Base-by-base conservation (phyloP, 2,888 invertebrate species). In the Heliconius hortense region DNA sequence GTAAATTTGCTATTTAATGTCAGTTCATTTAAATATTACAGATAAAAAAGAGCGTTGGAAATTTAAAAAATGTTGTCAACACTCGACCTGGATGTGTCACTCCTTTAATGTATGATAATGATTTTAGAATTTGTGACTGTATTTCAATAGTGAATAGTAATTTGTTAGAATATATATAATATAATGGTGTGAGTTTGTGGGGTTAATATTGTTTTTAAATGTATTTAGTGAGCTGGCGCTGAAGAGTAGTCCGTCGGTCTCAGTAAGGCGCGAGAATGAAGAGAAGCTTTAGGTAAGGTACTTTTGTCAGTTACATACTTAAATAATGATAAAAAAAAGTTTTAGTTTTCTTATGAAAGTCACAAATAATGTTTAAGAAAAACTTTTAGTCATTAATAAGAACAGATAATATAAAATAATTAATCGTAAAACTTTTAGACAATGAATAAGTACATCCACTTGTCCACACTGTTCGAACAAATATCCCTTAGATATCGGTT, bases 1-100 rank as follows among this genome's bases (percentile, higher is more conserved):
- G 77, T 72, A 76, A 76, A 75, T 75, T 74, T 53, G 74, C 74
- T 76, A 71, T 73, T 74, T 70, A 64, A 64, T 63, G 74, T 64
- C 74, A 75, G 28, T 64, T 39, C 28, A 64, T 64, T 39, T 64
- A 71, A 70, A 70, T 64, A 35, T 71, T 60, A 59, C 39, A n/a
- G 74, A 75, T 75, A 75, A 75, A 63, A 71, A 74, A 48, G 39
- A 66, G 24, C 66, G 24, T 43, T 26, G 31, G 2, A 75, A 71
- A 75, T 75, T 70, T 71, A n/a, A 53, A 69, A 69, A 69, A 69
- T 74, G 66, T 31, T 62, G 74, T 74, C 31, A 35, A n/a, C 43
- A 48, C n/a, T 56, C 60, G 69, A 66, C 48, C 63, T 70, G 56
- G 39, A 53, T 63, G 68, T 71, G 63, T 69, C 69, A 69, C 69